phyloP scores from a whole-genome alignment of 2,797 vertebrate genomes.

The Notamacropus eugenii region DNA sequence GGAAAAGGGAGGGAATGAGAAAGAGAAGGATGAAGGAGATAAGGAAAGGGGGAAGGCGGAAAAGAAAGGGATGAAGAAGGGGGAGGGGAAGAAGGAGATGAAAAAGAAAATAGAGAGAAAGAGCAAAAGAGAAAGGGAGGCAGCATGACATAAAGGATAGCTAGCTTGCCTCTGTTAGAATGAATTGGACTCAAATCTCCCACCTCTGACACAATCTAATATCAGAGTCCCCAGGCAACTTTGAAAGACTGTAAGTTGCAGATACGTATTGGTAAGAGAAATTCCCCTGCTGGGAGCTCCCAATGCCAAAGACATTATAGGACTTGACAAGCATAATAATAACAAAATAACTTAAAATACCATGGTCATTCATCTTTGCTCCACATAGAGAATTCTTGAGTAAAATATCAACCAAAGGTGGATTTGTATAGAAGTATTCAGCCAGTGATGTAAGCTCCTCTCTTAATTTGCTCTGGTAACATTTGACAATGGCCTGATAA shows the following conservation, averaged over 20 bases:
- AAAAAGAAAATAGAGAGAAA: too few species aligned
- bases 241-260: background rate
- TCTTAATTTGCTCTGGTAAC: too few species aligned
- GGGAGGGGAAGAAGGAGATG: background rate
- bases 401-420: slow-evolving; percentile 9
- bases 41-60: background rate
- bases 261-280: background rate
- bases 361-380: slow-evolving; percentile 5
- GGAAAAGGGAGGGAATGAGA: background rate
- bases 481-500: too few species aligned
- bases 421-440: background rate
- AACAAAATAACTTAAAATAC: slow-evolving; percentile 13
- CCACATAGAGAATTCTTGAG: background rate
- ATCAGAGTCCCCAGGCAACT: background rate
- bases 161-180: background rate
- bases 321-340: slow-evolving; percentile 10
- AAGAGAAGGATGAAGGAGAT: accelerated
- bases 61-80: too few species aligned
- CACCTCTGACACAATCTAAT: background rate
- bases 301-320: background rate
- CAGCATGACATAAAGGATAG: background rate
- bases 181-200: background rate
- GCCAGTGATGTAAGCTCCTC: too few species aligned
- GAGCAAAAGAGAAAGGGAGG: background rate
- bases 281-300: background rate